Conservation (phyloP, 2,113 vertebrate species). For the Poecilia latipinna region DNA sequence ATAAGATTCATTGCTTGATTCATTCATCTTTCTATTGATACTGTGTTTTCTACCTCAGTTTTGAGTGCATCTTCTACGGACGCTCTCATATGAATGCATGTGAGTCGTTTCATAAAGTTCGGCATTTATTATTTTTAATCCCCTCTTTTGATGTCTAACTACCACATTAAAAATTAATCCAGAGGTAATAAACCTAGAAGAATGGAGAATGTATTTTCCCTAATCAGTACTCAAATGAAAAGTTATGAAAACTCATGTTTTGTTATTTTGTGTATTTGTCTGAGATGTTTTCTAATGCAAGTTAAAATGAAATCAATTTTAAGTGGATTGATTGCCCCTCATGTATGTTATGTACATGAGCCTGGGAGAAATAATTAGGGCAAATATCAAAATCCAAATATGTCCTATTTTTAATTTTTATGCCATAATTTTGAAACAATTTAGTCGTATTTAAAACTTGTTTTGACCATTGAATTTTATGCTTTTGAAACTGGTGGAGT, state of each 20-base stretch:
- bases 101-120: no score
- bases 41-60: conserved; percentile 53
- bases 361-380: neutral
- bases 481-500: neutral
- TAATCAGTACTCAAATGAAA: neutral
- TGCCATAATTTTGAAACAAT: neutral
- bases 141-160: neutral
- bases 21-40: conserved; percentile 64
- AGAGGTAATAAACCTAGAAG: neutral
- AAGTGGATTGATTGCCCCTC: no score
- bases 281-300: no score
- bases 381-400: neutral
- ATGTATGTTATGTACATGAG: neutral
- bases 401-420: neutral
- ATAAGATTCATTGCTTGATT: conserved; percentile 74
- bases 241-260: no score
- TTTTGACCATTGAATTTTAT: neutral
- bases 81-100: neutral
- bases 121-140: neutral
- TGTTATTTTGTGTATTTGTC: no score
- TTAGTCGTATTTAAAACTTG: neutral
- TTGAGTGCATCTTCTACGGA: neutral
- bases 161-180: neutral
- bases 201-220: neutral
- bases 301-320: no score